Percentiles rank a stretch among this genome's conserved stretches.
These are phyloP conservation scores for Turdus rufiventris DNA, from an alignment of 2,113 vertebrate genomes.

Conservation along the genomic window DNA sequence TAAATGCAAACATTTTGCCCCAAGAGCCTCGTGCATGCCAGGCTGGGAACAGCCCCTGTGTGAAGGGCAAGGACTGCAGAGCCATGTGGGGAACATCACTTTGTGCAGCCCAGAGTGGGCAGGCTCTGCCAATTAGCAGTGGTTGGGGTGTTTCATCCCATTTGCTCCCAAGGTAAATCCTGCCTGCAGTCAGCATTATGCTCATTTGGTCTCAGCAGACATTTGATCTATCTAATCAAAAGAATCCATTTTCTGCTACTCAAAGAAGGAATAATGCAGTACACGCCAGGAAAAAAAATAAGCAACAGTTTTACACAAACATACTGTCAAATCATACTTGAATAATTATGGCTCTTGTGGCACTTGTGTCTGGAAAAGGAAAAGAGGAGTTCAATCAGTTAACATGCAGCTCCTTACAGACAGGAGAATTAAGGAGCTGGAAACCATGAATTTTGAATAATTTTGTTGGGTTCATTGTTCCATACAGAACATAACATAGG, in stretches of 20 bases:
- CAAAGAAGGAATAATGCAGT: constrained; percentile 8
- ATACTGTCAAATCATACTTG: not conserved
- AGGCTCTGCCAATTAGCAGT: not conserved
- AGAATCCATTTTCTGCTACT: not conserved
- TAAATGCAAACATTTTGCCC: not conserved
- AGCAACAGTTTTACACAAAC: not conserved
- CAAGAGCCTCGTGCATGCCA: not conserved
- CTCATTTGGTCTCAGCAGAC: constrained; percentile 20
- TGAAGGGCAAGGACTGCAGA: not conserved
- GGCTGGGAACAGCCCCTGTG: not conserved
- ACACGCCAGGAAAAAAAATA: not conserved
- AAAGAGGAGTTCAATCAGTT: not conserved
- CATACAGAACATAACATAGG: not conserved
- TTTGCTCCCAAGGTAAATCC: constrained; percentile 2
- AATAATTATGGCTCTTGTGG: not conserved
- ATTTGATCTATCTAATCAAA: constrained; percentile 38
- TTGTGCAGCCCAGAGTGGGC: not conserved
- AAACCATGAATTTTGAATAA: not conserved
- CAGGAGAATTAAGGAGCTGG: not conserved
- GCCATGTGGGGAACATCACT: not conserved
- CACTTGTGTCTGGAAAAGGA: not conserved
- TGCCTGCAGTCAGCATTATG: constrained; percentile 16
- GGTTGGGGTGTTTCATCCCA: not conserved
- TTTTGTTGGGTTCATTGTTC: not conserved
- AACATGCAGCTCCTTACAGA: not conserved